Conservation (phyloP, 2,797 vertebrate species). For the Halcyon badia region DNA sequence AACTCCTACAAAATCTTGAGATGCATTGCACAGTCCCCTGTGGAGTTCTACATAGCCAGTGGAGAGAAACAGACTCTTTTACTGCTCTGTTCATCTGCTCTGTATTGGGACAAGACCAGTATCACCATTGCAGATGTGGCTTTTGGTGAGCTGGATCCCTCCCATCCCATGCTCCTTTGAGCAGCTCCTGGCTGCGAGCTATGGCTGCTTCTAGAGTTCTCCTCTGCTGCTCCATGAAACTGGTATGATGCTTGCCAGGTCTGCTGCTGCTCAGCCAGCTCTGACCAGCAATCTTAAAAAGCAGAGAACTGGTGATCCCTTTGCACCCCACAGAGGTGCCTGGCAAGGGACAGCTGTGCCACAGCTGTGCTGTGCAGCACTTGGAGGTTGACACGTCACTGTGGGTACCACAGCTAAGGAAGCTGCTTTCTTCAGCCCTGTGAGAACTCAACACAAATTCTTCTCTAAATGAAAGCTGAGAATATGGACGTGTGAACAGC, state of each 20-base stretch:
- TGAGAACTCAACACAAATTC: neutral
- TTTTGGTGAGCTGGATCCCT: neutral
- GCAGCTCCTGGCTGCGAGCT: neutral
- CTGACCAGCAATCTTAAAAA: neutral
- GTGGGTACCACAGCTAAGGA: neutral
- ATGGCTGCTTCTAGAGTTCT: neutral
- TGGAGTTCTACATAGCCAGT: neutral
- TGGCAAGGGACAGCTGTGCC: neutral
- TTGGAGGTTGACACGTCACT: neutral
- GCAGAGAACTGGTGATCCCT: neutral
- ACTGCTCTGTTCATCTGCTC: neutral
- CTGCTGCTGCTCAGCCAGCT: neutral
- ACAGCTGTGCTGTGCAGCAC: fast-evolving
- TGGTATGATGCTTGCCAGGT: neutral
- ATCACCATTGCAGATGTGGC: neutral
- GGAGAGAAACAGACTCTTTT: neutral
- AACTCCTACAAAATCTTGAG: neutral
- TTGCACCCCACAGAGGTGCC: neutral
- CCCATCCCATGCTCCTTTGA: neutral
- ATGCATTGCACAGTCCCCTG: neutral
- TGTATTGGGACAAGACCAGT: neutral
- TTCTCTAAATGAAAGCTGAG: slow-evolving; percentile 15
- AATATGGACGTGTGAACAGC: neutral
- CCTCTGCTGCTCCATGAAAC: neutral
- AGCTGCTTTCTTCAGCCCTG: neutral